These are phyloP conservation scores for Cacatua alba DNA, from an alignment of 2,113 vertebrate species.

Conservation along the genomic window DNA sequence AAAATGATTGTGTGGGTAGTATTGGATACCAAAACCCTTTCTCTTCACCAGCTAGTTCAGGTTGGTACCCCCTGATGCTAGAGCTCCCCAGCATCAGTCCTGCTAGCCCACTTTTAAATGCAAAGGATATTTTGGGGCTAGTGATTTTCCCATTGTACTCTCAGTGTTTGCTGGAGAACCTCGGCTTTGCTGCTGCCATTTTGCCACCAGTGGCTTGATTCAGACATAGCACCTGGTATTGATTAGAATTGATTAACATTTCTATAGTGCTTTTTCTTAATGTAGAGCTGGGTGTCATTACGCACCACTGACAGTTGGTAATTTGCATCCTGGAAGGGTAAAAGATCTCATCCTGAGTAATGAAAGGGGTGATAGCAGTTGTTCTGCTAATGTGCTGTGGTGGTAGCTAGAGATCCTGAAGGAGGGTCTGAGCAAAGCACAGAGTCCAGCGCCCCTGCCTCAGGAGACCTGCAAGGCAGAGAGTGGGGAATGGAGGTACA, in stretches of 20 bases:
- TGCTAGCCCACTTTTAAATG: background rate
- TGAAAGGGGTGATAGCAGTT: accelerated
- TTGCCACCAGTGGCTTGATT: background rate
- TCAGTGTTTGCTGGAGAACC: background rate
- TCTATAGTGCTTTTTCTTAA: background rate
- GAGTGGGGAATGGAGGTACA: background rate
- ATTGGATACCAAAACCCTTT: background rate
- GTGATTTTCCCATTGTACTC: background rate
- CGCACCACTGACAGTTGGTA: background rate
- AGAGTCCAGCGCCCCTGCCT: background rate
- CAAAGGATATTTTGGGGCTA: background rate
- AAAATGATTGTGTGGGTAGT: background rate
- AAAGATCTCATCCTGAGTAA: background rate
- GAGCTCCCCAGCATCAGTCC: background rate
- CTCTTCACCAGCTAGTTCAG: background rate
- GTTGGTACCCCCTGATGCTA: background rate
- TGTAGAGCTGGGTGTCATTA: background rate
- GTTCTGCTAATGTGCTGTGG: background rate
- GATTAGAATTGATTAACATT: conserved; percentile 23
- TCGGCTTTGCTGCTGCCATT: background rate
- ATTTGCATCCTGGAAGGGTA: background rate
- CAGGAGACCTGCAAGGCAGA: background rate
- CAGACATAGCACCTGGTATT: background rate
- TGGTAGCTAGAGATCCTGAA: background rate
- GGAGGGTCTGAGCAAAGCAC: background rate